Evolutionary conservation across 2,888 invertebrate species (phyloP), one percentile per base, ranked within the genome.

Genomic region (Papilio elwesi): DNA sequence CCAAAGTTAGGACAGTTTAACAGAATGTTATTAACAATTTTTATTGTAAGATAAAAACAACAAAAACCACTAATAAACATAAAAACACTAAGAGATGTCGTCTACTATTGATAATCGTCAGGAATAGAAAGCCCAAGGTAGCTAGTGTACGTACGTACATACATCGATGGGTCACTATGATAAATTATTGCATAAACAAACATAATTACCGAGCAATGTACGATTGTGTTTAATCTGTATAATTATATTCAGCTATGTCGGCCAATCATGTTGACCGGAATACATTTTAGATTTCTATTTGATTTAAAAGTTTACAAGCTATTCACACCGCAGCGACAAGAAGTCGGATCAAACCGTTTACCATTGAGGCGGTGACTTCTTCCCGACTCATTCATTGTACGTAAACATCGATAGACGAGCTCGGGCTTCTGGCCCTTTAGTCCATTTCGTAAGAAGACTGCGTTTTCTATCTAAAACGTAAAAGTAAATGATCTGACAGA

Each of bases 331-430:
- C 67, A 36, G 68, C 47, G 52, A 63, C 55, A 43, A 55, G 49
- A 62, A 53, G 65, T 72, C 65, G 67, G 69, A 75, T 76, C 69
- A 74, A 73, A 68, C 52, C 65, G 74, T 71, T 74, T 71, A 74
- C 63, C 67, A 75, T 74, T 71, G 72, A 74, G 69, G 70, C 76
- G 74, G 71, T 76, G 77, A 76, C 76, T 77, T 76, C 76, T 76
- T 74, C 76, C 78, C 75, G 57, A 74, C 77, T 80, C 77, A 80
- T 77, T 80, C 83, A 80, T 83, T 80, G 80, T 79, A 73, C 78
- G 72, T 77, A 77, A 75, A 78, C 76, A 76, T 74, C 73, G 74
- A 75, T 75, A 75, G 75, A 78, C 75, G 76, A 75, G 69, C 72
- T 71, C 67, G 73, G 74, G 80, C 78, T 78, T 76, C 78, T 76